Percentiles rank a stretch among this genome's conserved stretches.
Conservation (phyloP, 2,888 invertebrate species). For the Chymomyza amoena region DNA sequence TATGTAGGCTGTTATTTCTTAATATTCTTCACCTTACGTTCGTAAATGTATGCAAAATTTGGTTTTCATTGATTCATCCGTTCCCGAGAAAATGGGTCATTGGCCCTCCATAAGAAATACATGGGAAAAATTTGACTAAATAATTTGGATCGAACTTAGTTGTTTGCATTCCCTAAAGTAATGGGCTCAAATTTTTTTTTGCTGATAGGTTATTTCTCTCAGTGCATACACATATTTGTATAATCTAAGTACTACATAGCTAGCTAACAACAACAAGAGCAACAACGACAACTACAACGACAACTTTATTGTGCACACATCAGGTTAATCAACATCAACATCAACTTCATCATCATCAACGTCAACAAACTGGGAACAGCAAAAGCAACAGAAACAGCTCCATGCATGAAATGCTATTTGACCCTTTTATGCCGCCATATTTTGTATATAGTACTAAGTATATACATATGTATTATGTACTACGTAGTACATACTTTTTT, state of each 20-base stretch:
- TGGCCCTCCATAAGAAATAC: too few species aligned
- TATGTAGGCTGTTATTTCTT: too few species aligned
- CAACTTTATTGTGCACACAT: conserved; percentile 27
- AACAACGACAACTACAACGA: not conserved
- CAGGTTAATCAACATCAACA: conserved; percentile 26
- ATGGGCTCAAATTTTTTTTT: too few species aligned
- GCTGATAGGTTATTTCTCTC: too few species aligned
- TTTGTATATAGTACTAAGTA: not conserved
- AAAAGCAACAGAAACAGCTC: not conserved
- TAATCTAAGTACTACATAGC: not conserved
- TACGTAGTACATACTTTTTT: not conserved
- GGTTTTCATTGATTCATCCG: too few species aligned
- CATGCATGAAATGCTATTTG: conserved; percentile 28
- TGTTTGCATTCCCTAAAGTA: too few species aligned
- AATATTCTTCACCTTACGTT: too few species aligned
- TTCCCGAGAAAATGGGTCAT: too few species aligned
- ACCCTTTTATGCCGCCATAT: conserved; percentile 21
- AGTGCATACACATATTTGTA: not conserved
- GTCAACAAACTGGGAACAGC: not conserved
- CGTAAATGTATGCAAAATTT: too few species aligned
- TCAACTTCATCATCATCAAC: conserved; percentile 14
- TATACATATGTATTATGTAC: not conserved
- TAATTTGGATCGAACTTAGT: too few species aligned
- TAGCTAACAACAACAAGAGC: not conserved
- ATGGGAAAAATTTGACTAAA: too few species aligned